Conservation (phyloP, 1,140 invertebrate genomes). For the Zaprionus africanus region DNA sequence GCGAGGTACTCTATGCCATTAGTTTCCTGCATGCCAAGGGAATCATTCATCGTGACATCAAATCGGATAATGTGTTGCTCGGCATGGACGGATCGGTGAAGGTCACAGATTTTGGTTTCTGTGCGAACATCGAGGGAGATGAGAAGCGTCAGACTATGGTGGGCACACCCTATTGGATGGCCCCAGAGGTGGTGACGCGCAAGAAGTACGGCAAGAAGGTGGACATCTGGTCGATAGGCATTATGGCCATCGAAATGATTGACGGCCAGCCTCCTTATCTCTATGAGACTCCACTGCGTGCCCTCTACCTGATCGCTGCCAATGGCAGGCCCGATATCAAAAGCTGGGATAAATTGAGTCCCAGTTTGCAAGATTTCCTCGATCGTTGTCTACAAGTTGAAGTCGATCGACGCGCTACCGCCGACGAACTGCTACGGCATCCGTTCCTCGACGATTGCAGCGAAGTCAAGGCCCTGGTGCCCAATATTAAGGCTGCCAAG, state of each 20-base stretch:
- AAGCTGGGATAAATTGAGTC: conserved; percentile 92
- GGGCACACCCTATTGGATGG: conserved; percentile 94
- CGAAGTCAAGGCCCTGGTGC: conserved; percentile 92
- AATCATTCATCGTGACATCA: conserved; percentile 97
- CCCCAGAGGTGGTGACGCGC: conserved; percentile 94
- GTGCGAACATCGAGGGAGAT: conserved; percentile 94
- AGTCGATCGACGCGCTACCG: conserved; percentile 93
- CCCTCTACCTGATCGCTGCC: conserved; percentile 97
- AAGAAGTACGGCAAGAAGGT: conserved; percentile 96
- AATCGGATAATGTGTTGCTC: conserved; percentile 97
- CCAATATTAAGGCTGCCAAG: conserved; percentile 94
- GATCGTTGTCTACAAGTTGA: conserved; percentile 97
- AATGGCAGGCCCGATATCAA: conserved; percentile 96
- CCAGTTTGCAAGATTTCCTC: conserved; percentile 92
- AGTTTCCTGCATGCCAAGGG: conserved; percentile 95
- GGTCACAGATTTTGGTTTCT: conserved; percentile 99
- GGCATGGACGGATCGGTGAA: conserved; percentile 98
- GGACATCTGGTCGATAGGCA: conserved; percentile 98
- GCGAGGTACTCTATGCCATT: conserved; percentile 96
- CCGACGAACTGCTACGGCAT: conserved; percentile 94
- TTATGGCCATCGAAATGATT: conserved; percentile 99
- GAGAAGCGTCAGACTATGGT: conserved; percentile 99
- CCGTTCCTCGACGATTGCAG: conserved; percentile 94
- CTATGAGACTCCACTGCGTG: conserved; percentile 96
- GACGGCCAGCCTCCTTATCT: conserved; percentile 98